Evolutionary conservation across 2,113 vertebrate species (phyloP).

Genomic region (Corvus moneduloides): DNA sequence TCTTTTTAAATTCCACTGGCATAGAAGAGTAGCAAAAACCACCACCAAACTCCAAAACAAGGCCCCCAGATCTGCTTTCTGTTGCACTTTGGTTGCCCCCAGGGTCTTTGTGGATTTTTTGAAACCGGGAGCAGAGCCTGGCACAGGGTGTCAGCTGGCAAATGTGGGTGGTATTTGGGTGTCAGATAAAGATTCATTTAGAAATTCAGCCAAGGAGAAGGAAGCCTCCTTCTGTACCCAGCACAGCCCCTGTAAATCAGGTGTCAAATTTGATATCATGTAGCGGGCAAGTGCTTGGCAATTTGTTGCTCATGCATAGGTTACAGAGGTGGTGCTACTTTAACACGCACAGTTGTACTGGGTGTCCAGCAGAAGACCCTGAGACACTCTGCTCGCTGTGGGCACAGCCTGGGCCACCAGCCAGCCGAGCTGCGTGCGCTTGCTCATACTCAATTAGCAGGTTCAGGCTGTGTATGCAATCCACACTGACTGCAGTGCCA

Average conservation of each 20-base stretch:
- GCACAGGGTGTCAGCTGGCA: not conserved
- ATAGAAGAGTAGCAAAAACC: not conserved
- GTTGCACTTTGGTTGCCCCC: not conserved
- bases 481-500: not conserved
- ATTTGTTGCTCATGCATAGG: accelerated
- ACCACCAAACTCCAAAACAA: not conserved
- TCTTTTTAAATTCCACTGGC: conserved; percentile 23
- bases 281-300: not conserved
- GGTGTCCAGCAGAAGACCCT: not conserved
- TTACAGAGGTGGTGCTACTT: not conserved
- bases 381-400: not conserved
- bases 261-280: not conserved
- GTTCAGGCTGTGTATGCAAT: not conserved
- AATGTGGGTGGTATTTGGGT: not conserved
- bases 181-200: conserved; percentile 1
- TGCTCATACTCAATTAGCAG: not conserved
- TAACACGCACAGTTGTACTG: accelerated
- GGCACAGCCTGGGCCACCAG: not conserved
- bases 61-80: not conserved
- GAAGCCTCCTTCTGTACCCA: not conserved
- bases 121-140: not conserved
- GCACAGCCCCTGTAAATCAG: not conserved
- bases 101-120: not conserved
- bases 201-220: not conserved
- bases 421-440: not conserved